A percentile compares a stretch with the other conserved stretches of the same genome.
Conservation (phyloP, 1,140 invertebrate genomes). For the Periplaneta americana region DNA sequence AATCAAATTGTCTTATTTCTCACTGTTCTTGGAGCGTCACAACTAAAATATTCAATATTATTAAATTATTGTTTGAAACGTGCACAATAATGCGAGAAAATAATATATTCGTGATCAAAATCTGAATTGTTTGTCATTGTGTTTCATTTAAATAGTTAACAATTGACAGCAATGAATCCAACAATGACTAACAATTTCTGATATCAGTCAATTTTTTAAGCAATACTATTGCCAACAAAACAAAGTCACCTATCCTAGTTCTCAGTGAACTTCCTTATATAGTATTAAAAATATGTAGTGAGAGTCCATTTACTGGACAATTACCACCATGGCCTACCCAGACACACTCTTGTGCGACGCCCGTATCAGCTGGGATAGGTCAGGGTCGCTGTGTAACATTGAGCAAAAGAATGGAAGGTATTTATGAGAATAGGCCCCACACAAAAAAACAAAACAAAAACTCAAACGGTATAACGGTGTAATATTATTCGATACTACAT, state of each 20-base stretch:
- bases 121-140: background rate
- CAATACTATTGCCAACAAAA: background rate
- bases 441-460: too few relatives aligned
- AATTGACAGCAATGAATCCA: background rate
- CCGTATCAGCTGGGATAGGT: background rate
- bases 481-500: background rate
- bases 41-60: background rate
- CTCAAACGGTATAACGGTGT: too few relatives aligned
- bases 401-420: background rate
- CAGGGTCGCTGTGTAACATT: background rate
- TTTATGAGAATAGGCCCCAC: background rate
- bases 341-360: too few relatives aligned
- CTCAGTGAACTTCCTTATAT: too few relatives aligned
- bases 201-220: background rate
- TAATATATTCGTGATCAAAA: background rate
- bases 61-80: background rate
- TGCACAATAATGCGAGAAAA: background rate
- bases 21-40: background rate
- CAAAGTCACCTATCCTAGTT: background rate
- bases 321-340: background rate
- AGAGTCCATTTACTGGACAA: too few relatives aligned
- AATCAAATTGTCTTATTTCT: background rate
- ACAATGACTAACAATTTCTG: background rate
- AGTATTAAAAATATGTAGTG: too few relatives aligned
- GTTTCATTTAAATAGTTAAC: background rate